phyloP scores from a whole-genome alignment of 2,888 invertebrate genomes.

The Rugalucina vietnamica region DNA sequence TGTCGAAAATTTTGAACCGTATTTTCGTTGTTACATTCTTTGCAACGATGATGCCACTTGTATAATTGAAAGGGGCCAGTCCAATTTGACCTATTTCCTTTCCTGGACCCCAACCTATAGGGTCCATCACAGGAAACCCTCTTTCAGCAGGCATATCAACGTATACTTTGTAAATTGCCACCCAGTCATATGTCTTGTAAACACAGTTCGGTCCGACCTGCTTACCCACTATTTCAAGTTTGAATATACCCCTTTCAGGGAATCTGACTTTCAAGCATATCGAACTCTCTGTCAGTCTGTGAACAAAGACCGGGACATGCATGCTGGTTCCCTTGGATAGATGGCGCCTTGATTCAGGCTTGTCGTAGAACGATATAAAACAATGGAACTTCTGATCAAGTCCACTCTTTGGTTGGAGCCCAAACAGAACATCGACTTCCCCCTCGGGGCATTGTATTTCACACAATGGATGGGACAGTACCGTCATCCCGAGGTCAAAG shows the following conservation, averaged over 20 bases:
- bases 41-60: constrained; percentile 59
- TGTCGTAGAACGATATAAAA: constrained; percentile 70
- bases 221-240: constrained; percentile 78
- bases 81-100: constrained; percentile 59
- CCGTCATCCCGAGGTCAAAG: constrained; percentile 75
- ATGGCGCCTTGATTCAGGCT: constrained; percentile 60
- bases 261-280: constrained; percentile 69
- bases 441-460: constrained; percentile 71
- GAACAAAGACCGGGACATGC: constrained; percentile 68
- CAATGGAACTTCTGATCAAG: constrained; percentile 70
- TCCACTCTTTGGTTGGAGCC: constrained; percentile 64
- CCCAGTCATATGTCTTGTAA: constrained; percentile 72
- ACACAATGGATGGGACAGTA: constrained; percentile 71
- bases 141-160: constrained; percentile 65
- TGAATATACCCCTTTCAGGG: constrained; percentile 73
- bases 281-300: constrained; percentile 66
- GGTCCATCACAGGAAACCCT: constrained; percentile 76
- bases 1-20: constrained; percentile 60
- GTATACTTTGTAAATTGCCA: constrained; percentile 70
- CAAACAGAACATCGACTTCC: constrained; percentile 74
- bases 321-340: constrained; percentile 60
- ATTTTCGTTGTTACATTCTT: constrained; percentile 60
- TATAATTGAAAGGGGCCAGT: constrained; percentile 61
- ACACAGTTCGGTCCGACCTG: constrained; percentile 63
- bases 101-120: constrained; percentile 80